Base-by-base conservation (phyloP, 2,888 invertebrate species). In the Alentia gelatinosa region DNA sequence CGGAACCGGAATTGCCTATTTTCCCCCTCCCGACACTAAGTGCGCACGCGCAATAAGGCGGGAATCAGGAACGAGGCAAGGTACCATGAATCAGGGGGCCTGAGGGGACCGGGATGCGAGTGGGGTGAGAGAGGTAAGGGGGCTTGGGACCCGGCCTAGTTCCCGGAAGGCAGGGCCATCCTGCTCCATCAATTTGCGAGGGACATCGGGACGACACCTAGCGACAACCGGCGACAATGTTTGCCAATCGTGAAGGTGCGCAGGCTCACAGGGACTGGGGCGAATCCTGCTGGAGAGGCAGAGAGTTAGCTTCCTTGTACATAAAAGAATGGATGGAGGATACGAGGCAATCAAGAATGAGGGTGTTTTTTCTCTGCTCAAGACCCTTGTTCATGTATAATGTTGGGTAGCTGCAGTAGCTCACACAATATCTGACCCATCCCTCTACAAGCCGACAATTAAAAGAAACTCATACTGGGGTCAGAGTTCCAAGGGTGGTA, bases 1-100 rank as follows among this genome's bases (percentile, higher is more conserved):
- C 79, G 47, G 47, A 23, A 26, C 50, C 86, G 39, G 83, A 83
- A 83, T 83, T 83, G 83, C 86, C 86, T 42, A 47, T 47, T 47
- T 86, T 42, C 86, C 47, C 47, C 79, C 30, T 26, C 74, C 26
- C 74, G 74, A 23, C 74, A n/a, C 47, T n/a, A 23, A 83, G 26
- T 83, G 83, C 83, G n/a, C 83, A 37, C 3, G 39, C 26, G 42
- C 47, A 86, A 47, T 86, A 47, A 86, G 86, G 86, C 86, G 33
- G 83, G 86, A 86, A 86, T 47, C 12, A 26, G 86, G 30, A 30
- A 47, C 42, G 47, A 47, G 50, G 50, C 35, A 19, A 26, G 26
- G 15, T 47, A 30, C 26, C 86, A 26, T 86, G 86, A 86, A 86
- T 86, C 86, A 86, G 26, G 50, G 26, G 79, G 23, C n/a, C n/a